Base-by-base conservation (phyloP, 2,797 vertebrate species). In the Martes flavigula region DNA sequence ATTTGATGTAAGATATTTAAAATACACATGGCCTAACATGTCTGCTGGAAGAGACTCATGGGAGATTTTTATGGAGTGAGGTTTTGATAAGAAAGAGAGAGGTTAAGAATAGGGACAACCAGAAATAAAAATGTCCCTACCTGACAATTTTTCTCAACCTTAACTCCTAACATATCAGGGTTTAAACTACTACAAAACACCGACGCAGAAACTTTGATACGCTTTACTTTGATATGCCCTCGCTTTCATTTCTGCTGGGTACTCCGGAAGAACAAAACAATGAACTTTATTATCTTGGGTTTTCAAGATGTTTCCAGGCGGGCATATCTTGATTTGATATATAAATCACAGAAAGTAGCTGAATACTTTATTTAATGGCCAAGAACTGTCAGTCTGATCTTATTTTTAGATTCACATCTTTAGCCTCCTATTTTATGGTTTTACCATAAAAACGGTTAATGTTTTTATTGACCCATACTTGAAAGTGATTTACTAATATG, bases 291-390 rank as follows among this genome's bases (percentile, higher is more conserved):
- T 70, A 91, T 68, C 89, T 91, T 93, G 43, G 30, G 18, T 90
- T 88, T 95, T 86, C 77, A 68, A 70, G 35, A 72, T 90, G 2
- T 91, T 87, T 97, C 43, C 56, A 88, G 35, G 35, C 46, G 21
- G 62, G 11, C 40, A 48, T 62, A 86, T 56, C 51, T 79, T 91
- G 32, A 94, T 85, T 92, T 93, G 40, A 83, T 81, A 90, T 90
- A 75, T 75, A 91, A 87, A 70, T 35, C 73, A 92, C 11, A 94
- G 38, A 77, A 95, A 79, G 2, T 81, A 20, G 32, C 30, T 94
- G 21, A 87, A 35, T 79, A 56, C 32, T 32, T 92, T 58, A 91
- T 62, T 35, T 62, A 73, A 83, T 35, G 35, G 56, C 82, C 62
- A 97, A 95, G 38, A 85, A 58, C 9, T 86, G 9, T 88, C 72